Evolutionary conservation across 2,113 vertebrate genomes (phyloP).

Genomic region (Maccullochella peelii): DNA sequence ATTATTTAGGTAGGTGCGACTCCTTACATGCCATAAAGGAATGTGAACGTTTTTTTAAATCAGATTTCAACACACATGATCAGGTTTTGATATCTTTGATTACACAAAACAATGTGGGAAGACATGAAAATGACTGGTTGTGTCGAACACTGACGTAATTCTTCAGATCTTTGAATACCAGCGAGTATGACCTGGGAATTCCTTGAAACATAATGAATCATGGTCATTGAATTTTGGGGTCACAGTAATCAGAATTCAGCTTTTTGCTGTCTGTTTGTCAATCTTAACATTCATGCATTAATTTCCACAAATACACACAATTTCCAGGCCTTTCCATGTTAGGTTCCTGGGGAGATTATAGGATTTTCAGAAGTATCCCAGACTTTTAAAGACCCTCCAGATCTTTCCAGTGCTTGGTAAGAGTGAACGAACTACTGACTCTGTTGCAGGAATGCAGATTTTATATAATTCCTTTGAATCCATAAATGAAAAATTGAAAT

Average conservation of each 20-base stretch:
- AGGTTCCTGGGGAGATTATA: background rate
- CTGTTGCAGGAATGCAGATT: background rate
- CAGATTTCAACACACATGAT: no score
- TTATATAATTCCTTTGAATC: background rate
- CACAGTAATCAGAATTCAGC: background rate
- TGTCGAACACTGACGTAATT: no score
- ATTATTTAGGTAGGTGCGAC: background rate
- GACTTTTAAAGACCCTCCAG: background rate
- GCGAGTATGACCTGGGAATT: no score
- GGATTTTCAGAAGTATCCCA: background rate
- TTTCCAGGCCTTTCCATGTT: background rate
- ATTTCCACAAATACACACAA: background rate
- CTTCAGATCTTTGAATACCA: no score
- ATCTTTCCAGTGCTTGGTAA: background rate
- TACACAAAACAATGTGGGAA: no score
- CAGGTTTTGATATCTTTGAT: no score
- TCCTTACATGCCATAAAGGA: background rate
- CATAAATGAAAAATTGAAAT: no score
- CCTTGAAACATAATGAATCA: background rate
- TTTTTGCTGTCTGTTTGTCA: background rate
- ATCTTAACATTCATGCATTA: background rate
- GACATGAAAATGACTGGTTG: no score
- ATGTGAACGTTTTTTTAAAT: background rate
- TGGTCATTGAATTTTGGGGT: background rate
- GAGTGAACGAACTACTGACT: background rate